Conservation (phyloP, 1,140 invertebrate species). For the Hypsibius dujardini region DNA sequence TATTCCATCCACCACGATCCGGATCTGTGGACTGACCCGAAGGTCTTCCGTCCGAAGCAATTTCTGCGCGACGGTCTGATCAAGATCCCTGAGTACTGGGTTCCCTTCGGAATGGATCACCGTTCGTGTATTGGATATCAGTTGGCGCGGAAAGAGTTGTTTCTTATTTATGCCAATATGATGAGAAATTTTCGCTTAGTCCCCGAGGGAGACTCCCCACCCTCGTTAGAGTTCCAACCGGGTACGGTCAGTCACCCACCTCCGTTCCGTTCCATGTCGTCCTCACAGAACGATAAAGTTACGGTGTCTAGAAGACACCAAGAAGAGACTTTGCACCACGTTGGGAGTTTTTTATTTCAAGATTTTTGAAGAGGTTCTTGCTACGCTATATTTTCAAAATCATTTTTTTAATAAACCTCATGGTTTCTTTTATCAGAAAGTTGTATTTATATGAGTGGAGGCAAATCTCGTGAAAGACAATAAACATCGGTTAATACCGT, state of each 20-base stretch:
- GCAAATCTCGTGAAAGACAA: no score
- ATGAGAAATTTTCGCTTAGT: conserved; percentile 24
- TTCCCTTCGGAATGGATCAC: conserved; percentile 18
- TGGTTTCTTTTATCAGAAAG: no score
- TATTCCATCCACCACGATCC: conserved; percentile 29
- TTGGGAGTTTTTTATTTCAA: no score
- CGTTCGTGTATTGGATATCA: conserved; percentile 23
- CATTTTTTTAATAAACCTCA: no score
- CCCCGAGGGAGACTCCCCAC: conserved; percentile 11
- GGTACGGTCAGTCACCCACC: background rate
- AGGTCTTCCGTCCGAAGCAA: conserved; percentile 27
- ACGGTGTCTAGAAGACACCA: no score
- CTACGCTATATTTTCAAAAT: no score
- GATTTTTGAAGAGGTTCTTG: no score
- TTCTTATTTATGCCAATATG: conserved; percentile 23
- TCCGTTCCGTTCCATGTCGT: no score
- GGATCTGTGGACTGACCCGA: conserved; percentile 26
- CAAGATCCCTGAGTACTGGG: background rate
- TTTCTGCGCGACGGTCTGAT: conserved; percentile 25
- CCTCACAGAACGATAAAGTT: no score
- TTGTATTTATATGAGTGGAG: no score
- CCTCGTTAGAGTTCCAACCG: background rate
- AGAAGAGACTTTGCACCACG: no score
- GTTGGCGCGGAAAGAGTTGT: conserved; percentile 23
- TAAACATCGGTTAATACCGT: no score